phyloP scores from a whole-genome alignment of 2,797 vertebrate genomes.

The Falco concolor region DNA sequence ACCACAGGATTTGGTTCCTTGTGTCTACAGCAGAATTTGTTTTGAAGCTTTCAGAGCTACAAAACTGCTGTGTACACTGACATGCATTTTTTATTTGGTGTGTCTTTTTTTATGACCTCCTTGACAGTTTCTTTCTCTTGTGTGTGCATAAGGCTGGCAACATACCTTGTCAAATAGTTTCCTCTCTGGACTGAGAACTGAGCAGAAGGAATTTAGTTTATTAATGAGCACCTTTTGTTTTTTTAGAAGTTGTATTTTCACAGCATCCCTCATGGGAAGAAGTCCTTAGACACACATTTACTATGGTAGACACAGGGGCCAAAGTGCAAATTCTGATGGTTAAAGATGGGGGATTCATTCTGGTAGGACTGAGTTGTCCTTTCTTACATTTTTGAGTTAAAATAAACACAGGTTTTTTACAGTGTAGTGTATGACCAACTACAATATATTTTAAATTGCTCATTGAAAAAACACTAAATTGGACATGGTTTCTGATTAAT shows the following conservation, averaged over 20 bases:
- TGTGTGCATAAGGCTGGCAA: fast-evolving
- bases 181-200: background rate
- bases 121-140: background rate
- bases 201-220: background rate
- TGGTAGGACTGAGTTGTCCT: background rate
- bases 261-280: background rate
- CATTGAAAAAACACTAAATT: background rate
- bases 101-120: background rate
- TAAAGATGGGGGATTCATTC: background rate
- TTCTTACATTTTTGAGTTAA: background rate
- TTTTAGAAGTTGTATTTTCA: background rate
- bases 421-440: background rate
- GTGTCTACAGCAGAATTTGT: background rate
- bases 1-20: background rate
- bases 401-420: background rate
- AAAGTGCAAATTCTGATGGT: background rate
- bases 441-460: background rate
- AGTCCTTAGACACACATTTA: background rate
- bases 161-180: background rate
- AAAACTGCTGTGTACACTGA: background rate
- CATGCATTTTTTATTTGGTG: background rate
- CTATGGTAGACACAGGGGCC: fast-evolving
- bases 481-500: slow-evolving; percentile 14
- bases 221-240: background rate
- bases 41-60: background rate